Percentiles rank a stretch among this genome's conserved stretches.
phyloP scores from a whole-genome alignment of 2,888 invertebrate species.

The Sinopyrophorus schimmeli region DNA sequence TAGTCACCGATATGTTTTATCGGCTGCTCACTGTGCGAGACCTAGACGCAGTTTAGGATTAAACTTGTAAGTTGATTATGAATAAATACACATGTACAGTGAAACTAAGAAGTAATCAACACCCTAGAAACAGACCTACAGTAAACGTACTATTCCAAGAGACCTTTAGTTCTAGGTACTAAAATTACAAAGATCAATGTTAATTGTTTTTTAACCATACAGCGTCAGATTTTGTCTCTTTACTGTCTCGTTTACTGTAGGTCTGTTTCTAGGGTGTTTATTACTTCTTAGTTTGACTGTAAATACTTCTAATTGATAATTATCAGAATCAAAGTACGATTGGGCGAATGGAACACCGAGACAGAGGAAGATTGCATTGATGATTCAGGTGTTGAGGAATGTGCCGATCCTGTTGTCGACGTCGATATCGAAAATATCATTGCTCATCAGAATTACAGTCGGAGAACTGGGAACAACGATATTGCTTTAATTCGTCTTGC shows the following conservation, averaged over 20 bases:
- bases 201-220: too few relatives aligned
- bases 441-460: constrained; percentile 48
- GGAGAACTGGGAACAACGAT: constrained; percentile 46
- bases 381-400: constrained; percentile 41
- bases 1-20: constrained; percentile 54
- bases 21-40: constrained; percentile 53
- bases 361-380: constrained; percentile 54
- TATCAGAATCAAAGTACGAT: constrained; percentile 45
- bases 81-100: too few relatives aligned
- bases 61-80: constrained; percentile 8
- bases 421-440: constrained; percentile 51
- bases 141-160: too few relatives aligned
- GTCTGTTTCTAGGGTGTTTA: too few relatives aligned
- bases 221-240: too few relatives aligned
- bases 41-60: constrained; percentile 28
- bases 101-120: too few relatives aligned
- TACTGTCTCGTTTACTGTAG: too few relatives aligned
- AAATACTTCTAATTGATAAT: neutral
- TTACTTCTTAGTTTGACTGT: too few relatives aligned
- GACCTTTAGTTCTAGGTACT: too few relatives aligned
- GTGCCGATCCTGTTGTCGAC: constrained; percentile 48
- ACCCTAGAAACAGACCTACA: too few relatives aligned
- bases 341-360: constrained; percentile 58
- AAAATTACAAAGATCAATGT: too few relatives aligned
- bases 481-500: constrained; percentile 58